A percentile compares a stretch with the other conserved stretches of the same genome.
These are phyloP conservation scores for Athalia cordata DNA, from an alignment of 2,888 invertebrate genomes.

Conservation along the genomic window DNA sequence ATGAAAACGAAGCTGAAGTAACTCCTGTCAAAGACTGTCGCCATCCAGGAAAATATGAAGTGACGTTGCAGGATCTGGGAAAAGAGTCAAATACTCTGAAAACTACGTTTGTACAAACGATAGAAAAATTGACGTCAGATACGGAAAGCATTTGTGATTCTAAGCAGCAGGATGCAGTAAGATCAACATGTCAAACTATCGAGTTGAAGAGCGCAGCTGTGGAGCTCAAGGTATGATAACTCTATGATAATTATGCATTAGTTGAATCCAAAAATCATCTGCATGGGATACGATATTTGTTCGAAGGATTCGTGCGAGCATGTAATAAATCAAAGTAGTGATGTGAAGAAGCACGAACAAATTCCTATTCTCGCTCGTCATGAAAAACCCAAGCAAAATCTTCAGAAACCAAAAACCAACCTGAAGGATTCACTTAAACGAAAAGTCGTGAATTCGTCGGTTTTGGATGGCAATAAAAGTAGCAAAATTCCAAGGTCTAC, in stretches of 20 bases:
- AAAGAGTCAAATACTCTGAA: not conserved
- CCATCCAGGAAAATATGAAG: not conserved
- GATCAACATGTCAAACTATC: not conserved
- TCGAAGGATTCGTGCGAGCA: constrained; percentile 4
- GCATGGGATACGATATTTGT: not conserved
- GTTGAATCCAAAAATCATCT: not conserved
- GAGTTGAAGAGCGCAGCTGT: not conserved
- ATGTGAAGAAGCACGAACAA: not conserved
- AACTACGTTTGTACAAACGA: constrained; percentile 32
- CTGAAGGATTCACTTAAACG: not conserved
- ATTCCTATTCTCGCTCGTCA: not conserved
- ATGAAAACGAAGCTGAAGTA: not conserved
- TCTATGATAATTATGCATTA: too few species aligned
- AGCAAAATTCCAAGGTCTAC: constrained; percentile 52
- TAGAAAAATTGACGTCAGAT: constrained; percentile 1
- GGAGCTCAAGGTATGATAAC: too few species aligned
- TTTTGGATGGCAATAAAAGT: constrained; percentile 30
- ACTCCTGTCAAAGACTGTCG: not conserved
- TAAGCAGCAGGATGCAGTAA: not conserved
- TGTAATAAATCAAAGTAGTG: not conserved
- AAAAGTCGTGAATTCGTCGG: constrained; percentile 35
- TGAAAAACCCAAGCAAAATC: not conserved
- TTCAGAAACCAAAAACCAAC: not conserved
- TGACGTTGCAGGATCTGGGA: not conserved
- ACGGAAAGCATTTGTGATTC: not conserved